Percentiles rank a stretch among this genome's conserved stretches.
Conservation (phyloP, 2,113 vertebrate genomes). For the Alexandromys fortis region DNA sequence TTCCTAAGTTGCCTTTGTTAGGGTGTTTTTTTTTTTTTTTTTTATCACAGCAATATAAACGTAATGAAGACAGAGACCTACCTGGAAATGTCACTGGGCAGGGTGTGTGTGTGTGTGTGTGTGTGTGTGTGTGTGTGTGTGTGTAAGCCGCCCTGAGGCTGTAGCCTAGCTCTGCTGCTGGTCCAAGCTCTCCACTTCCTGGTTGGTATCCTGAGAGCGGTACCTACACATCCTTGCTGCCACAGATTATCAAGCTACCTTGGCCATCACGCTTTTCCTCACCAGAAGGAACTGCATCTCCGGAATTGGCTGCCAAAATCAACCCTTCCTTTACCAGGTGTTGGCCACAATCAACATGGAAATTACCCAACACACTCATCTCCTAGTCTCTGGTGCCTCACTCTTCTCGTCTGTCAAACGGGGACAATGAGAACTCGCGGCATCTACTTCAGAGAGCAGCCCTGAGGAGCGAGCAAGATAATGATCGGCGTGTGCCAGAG, state of each 20-base stretch:
- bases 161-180: too few relatives aligned
- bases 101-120: too few relatives aligned
- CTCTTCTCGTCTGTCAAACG: conserved; percentile 43
- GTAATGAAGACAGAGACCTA: not conserved
- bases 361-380: not conserved
- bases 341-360: not conserved
- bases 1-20: not conserved
- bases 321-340: not conserved
- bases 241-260: not conserved
- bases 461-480: not conserved
- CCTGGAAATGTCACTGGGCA: too few relatives aligned
- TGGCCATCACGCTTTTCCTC: not conserved
- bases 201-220: too few relatives aligned
- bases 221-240: too few relatives aligned
- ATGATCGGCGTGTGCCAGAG: not conserved
- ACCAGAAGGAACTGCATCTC: not conserved
- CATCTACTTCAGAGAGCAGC: not conserved
- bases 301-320: not conserved
- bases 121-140: too few relatives aligned
- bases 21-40: not conserved
- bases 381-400: conserved; percentile 1
- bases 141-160: not conserved
- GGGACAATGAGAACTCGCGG: not conserved
- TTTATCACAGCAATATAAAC: not conserved
- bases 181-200: not conserved